These are phyloP conservation scores for Ypsolopha scabrella DNA, from an alignment of 2,888 invertebrate species.

Conservation along the genomic window DNA sequence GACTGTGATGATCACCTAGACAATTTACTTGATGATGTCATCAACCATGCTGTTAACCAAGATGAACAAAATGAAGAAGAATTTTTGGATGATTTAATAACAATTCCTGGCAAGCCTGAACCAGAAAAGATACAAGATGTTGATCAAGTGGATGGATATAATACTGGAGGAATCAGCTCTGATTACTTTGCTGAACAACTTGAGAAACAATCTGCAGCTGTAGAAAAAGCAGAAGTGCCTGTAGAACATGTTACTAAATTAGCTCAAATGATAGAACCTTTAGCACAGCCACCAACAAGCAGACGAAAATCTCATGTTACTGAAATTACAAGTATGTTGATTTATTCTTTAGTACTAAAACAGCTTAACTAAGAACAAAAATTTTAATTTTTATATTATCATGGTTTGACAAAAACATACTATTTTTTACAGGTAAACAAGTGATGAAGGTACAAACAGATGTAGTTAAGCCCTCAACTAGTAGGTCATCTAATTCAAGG, in stretches of 20 bases:
- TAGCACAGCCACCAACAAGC: constrained; percentile 17
- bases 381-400: background rate
- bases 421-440: constrained; percentile 17
- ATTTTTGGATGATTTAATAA: constrained; percentile 37
- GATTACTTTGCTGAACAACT: constrained; percentile 3
- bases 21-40: constrained; percentile 14
- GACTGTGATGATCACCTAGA: constrained; percentile 11
- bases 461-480: too few species aligned
- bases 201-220: constrained; percentile 9
- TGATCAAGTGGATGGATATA: background rate
- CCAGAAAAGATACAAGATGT: constrained; percentile 14
- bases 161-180: constrained; percentile 1
- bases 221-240: constrained; percentile 4
- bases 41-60: constrained; percentile 10
- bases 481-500: constrained; percentile 11
- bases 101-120: constrained; percentile 18
- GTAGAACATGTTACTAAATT: constrained; percentile 19
- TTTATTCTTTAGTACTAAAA: too few species aligned
- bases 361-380: background rate
- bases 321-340: constrained; percentile 17
- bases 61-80: constrained; percentile 22
- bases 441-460: too few species aligned
- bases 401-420: background rate
- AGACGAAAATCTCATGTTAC: constrained; percentile 16
- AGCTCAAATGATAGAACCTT: constrained; percentile 38